Conservation (phyloP, 2,113 vertebrate genomes). For the Pelobates fuscus region DNA sequence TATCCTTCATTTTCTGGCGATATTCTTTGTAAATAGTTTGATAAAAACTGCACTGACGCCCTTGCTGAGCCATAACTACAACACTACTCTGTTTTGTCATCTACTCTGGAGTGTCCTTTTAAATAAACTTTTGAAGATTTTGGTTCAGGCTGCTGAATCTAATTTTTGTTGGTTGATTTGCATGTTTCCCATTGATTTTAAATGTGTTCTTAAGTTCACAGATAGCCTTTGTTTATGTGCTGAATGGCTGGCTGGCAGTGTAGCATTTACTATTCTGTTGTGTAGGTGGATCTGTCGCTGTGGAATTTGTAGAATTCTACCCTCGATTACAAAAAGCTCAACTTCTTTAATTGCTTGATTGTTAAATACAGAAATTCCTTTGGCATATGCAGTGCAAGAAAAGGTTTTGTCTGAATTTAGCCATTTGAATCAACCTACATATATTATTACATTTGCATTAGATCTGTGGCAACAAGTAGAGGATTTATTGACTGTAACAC, state of each 20-base stretch:
- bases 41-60: no score
- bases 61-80: no score
- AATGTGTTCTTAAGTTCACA: not conserved
- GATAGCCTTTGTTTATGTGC: not conserved
- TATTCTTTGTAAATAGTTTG: no score
- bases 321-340: slow-evolving; percentile 33
- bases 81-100: no score
- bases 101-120: no score
- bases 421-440: slow-evolving; percentile 35
- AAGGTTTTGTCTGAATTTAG: slow-evolving; percentile 12
- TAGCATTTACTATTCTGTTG: not conserved
- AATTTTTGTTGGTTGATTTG: no score
- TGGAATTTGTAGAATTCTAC: slow-evolving; percentile 39
- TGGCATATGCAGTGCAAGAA: slow-evolving; percentile 7
- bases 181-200: no score
- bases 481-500: no score
- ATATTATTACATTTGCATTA: not conserved
- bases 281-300: slow-evolving; percentile 27
- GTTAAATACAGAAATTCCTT: slow-evolving; percentile 20
- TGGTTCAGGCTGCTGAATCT: no score
- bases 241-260: not conserved
- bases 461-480: no score
- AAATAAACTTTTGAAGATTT: no score
- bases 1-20: no score
- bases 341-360: slow-evolving; percentile 26